Conservation (phyloP, 2,797 vertebrate species). For the Brachymystax lenok region DNA sequence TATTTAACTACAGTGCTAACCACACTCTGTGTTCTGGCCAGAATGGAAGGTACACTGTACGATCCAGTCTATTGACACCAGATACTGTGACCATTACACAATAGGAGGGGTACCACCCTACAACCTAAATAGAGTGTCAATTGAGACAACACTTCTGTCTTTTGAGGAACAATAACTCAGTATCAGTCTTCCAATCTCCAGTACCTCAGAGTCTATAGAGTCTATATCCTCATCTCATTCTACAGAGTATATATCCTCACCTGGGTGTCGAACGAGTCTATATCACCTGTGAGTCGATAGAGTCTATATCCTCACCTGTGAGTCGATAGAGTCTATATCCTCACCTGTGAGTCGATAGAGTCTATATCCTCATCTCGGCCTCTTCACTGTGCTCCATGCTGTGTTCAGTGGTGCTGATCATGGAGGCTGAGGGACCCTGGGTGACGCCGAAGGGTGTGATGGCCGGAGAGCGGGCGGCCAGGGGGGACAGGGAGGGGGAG, state of each 20-base stretch:
- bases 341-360: not conserved
- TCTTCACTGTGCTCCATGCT: conserved; percentile 88
- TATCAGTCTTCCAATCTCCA: not conserved
- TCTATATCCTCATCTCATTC: no score
- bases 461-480: conserved; percentile 93
- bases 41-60: not conserved
- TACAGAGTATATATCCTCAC: no score
- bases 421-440: conserved; percentile 91
- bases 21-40: conserved; percentile 78
- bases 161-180: not conserved
- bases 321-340: not conserved
- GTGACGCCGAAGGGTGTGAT: conserved; percentile 95
- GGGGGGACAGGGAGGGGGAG: conserved; percentile 92
- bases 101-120: not conserved
- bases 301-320: no score
- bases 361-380: conserved; percentile 92
- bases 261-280: no score
- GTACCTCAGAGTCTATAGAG: no score
- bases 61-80: not conserved
- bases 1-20: no score
- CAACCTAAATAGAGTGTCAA: no score
- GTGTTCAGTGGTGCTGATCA: conserved; percentile 91
- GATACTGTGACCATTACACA: not conserved
- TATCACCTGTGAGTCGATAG: no score
- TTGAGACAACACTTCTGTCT: not conserved